A percentile compares a stretch with the other conserved stretches of the same genome.
phyloP scores from a whole-genome alignment of 2,113 vertebrate species.

The Echinops telfairi region DNA sequence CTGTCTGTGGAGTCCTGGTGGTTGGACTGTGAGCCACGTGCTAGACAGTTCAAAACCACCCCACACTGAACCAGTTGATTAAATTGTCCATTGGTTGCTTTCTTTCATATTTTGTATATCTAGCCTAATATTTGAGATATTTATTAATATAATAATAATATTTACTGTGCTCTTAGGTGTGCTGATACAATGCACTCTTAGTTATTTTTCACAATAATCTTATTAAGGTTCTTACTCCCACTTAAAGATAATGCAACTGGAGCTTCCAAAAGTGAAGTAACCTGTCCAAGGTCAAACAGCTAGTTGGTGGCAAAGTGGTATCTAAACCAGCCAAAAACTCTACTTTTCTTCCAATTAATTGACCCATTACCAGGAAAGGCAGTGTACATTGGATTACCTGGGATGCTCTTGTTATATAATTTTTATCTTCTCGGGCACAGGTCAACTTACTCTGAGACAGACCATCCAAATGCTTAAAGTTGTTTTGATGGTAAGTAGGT shows the following conservation, averaged over 20 bases:
- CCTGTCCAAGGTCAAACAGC: neutral
- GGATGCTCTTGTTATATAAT: constrained; percentile 64
- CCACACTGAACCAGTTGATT: neutral
- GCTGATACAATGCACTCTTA: neutral
- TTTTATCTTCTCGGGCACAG: constrained; percentile 42
- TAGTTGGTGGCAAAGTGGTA: neutral
- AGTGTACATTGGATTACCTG: constrained; percentile 58
- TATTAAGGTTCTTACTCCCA: neutral
- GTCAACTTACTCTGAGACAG: constrained; percentile 62
- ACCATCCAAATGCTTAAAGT: constrained; percentile 64
- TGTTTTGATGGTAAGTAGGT: constrained; percentile 73
- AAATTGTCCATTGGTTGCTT: constrained; percentile 16
- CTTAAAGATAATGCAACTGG: neutral
- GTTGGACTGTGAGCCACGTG: too few relatives aligned
- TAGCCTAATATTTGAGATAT: constrained; percentile 12
- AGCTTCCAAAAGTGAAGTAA: constrained; percentile 10
- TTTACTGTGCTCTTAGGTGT: neutral
- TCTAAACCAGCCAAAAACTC: constrained; percentile 45
- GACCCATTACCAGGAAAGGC: constrained; percentile 48
- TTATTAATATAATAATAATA: neutral
- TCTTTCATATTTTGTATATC: constrained; percentile 43
- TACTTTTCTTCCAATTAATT: constrained; percentile 45
- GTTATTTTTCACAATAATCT: constrained; percentile 5
- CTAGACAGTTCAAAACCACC: too few relatives aligned
- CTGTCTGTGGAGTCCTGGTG: neutral